A percentile compares a stretch with the other conserved stretches of the same genome.
phyloP scores from a whole-genome alignment of 2,888 invertebrate genomes.

The Scaptodrosophila latifasciaeformis region DNA sequence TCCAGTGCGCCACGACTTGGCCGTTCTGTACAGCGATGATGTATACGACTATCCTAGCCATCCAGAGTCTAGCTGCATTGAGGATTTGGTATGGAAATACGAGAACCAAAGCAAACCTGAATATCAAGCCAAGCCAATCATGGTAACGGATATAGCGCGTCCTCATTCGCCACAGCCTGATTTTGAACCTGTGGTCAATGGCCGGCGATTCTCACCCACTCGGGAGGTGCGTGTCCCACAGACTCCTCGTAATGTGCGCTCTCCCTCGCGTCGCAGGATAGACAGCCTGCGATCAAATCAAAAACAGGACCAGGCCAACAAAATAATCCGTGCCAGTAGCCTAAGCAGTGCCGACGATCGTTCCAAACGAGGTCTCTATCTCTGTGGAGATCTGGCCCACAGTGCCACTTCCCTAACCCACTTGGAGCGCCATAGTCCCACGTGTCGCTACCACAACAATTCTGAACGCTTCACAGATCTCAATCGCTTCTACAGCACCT shows the following conservation, averaged over 20 bases:
- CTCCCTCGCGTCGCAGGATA: constrained; percentile 82
- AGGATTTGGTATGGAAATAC: constrained; percentile 72
- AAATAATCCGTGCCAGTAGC: constrained; percentile 79
- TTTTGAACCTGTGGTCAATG: constrained; percentile 5
- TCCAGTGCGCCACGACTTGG: constrained; percentile 32
- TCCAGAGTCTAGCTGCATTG: constrained; percentile 74
- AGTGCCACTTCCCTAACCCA: constrained; percentile 76
- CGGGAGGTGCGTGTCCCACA: constrained; percentile 75
- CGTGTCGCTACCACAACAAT: constrained; percentile 76
- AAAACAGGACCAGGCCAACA: constrained; percentile 54
- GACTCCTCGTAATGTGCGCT: constrained; percentile 75
- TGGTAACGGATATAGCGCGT: constrained; percentile 43
- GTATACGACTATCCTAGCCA: constrained; percentile 44
- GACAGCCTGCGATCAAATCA: constrained; percentile 73
- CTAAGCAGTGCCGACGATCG: constrained; percentile 79
- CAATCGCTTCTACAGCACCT: constrained; percentile 87
- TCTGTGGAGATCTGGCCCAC: constrained; percentile 70
- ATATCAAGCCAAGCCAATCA: not conserved
- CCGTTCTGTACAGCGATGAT: constrained; percentile 28
- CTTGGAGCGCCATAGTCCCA: constrained; percentile 71
- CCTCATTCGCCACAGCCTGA: constrained; percentile 48
- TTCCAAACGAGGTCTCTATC: constrained; percentile 60
- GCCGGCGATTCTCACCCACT: constrained; percentile 68
- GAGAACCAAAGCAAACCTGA: constrained; percentile 50
- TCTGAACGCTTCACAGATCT: constrained; percentile 89